Percentiles rank a stretch among this genome's conserved stretches.
Conservation (phyloP, 2,888 invertebrate genomes). For the Drymonia ruficornis region DNA sequence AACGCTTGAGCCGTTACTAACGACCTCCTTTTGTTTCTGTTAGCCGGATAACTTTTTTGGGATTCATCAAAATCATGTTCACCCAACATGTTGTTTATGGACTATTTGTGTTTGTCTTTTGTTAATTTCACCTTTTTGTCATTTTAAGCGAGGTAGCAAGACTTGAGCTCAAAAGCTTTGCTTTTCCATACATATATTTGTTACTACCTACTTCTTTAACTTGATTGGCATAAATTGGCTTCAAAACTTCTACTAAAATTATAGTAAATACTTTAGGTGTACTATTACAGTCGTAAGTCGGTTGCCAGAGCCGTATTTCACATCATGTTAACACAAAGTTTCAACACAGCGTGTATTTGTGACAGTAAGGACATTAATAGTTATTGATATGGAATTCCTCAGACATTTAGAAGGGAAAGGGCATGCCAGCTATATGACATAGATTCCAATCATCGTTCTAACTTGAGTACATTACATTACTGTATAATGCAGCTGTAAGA, state of each 20-base stretch:
- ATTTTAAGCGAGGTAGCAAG: too few species aligned
- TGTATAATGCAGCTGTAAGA: background rate
- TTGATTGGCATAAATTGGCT: too few species aligned
- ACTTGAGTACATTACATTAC: background rate
- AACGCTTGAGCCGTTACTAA: background rate
- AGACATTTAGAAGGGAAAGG: constrained; percentile 30
- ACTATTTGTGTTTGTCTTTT: background rate
- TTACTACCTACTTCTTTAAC: too few species aligned
- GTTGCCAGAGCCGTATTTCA: background rate
- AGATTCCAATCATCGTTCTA: constrained; percentile 27
- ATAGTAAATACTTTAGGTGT: too few species aligned
- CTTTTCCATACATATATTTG: too few species aligned
- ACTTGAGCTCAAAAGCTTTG: too few species aligned
- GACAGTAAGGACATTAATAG: background rate
- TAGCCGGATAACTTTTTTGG: background rate
- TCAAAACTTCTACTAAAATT: too few species aligned
- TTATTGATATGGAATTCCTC: constrained; percentile 15
- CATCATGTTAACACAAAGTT: background rate
- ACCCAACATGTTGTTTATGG: background rate
- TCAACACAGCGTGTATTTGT: background rate
- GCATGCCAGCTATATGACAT: constrained; percentile 22
- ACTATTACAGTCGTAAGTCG: too few species aligned
- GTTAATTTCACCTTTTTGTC: background rate
- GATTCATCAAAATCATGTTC: background rate
- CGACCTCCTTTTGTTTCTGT: constrained; percentile 5